phyloP scores from a whole-genome alignment of 2,113 vertebrate genomes.

The Scomber colias region DNA sequence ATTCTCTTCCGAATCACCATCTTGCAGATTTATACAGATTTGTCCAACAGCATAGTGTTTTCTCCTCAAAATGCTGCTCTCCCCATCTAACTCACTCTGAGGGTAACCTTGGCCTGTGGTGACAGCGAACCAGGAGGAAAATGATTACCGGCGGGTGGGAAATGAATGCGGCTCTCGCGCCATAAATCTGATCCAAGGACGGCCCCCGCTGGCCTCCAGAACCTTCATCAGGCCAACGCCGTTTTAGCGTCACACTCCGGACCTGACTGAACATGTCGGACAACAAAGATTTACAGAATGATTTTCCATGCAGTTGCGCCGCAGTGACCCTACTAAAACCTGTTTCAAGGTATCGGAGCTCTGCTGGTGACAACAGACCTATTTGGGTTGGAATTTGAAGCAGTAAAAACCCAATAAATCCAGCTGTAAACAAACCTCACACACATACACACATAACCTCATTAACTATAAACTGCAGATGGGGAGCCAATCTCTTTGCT shows the following conservation, averaged over 20 bases:
- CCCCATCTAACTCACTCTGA: slow-evolving; percentile 52
- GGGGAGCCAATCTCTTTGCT: no score
- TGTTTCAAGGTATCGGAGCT: not conserved
- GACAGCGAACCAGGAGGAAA: slow-evolving; percentile 44
- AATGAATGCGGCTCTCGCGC: slow-evolving; percentile 42
- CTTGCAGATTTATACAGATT: not conserved
- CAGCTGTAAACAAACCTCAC: no score
- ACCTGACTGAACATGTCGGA: slow-evolving; percentile 11
- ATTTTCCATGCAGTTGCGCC: slow-evolving; percentile 20
- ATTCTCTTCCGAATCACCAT: not conserved
- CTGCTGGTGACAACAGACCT: not conserved
- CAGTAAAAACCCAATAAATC: not conserved
- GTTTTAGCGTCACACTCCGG: slow-evolving; percentile 26
- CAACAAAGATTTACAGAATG: slow-evolving; percentile 43
- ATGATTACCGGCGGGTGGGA: slow-evolving; percentile 58
- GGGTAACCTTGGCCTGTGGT: slow-evolving; percentile 58
- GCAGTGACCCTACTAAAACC: not conserved
- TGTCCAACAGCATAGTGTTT: slow-evolving; percentile 24
- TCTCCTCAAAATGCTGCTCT: slow-evolving; percentile 29
- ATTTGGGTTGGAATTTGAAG: slow-evolving; percentile 6
- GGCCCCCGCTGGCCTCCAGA: slow-evolving; percentile 33
- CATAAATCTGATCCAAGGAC: slow-evolving; percentile 68
- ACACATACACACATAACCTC: slow-evolving; percentile 2
- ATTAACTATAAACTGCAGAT: no score
- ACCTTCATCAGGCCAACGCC: slow-evolving; percentile 42